Base-by-base conservation (phyloP, 2,888 invertebrate species). In the Ceraclea dissimilis region DNA sequence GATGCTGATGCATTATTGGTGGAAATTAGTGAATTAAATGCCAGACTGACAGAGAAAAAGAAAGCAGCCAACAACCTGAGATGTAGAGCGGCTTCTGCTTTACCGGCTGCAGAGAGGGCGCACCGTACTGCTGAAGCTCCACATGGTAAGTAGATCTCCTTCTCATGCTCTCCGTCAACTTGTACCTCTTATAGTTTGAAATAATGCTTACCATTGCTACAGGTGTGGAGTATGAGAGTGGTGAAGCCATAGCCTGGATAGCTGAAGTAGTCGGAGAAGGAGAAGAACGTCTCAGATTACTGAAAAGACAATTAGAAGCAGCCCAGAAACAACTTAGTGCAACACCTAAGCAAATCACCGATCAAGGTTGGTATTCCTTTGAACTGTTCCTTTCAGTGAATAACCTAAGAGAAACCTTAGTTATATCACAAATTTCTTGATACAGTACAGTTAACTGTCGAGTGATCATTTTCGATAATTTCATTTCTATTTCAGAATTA, bases 401-500 rank as follows among this genome's bases (percentile, higher is more conserved):
- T n/a, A n/a, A n/a, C n/a, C n/a, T n/a, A n/a, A n/a, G 31, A 46
- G 2, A 19, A 8, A 19, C 16, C 2, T 46, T 8, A 18, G 8
- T 46, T 46, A 18, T 46, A 19, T 5, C 4, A 4, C 8, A 46
- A 18, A 2, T 46, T 19, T 20, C 2, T 20, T 46, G 5, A 11
- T 46, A 8, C 18, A 6, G 46, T 19, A 13, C 18, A 4, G 46
- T 8, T 8, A 2, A 8, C 19, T n/a, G n/a, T n/a, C n/a, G n/a
- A n/a, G n/a, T n/a, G n/a, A n/a, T n/a, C 18, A 19, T 46, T 46
- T 4, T 19, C 4, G 18, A 46, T 18, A 8, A n/a, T 46, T 46
- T 46, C 2, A 4, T 19, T 19, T 46, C 20, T 17, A 18, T 71
- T 73, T 5, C 71, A 88, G 93, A 93, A 71, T 69, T 93, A 59